phyloP scores from a whole-genome alignment of 2,888 invertebrate species.

The Argyresthia goedartella region DNA sequence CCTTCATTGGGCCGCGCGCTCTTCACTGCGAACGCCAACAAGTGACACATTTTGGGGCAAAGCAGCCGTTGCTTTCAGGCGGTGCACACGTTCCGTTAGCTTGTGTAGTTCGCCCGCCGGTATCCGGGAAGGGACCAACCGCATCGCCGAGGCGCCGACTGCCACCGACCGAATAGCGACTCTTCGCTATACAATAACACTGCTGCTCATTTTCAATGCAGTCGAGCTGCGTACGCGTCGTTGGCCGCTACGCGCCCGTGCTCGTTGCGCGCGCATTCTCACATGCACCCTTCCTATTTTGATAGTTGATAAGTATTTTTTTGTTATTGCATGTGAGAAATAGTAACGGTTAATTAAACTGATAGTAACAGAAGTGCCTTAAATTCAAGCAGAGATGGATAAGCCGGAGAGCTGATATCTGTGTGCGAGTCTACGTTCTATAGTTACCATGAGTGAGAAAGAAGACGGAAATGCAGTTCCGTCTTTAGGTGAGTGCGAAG shows the following conservation, averaged over 20 bases:
- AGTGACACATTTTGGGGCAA: conserved; percentile 50
- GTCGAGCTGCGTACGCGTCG: conserved; percentile 66
- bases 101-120: conserved; percentile 66
- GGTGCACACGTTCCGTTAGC: conserved; percentile 65
- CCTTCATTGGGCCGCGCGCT: conserved; percentile 13
- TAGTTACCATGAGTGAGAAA: conserved; percentile 64
- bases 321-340: conserved; percentile 25
- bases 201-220: conserved; percentile 63
- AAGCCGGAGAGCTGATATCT: conserved; percentile 56
- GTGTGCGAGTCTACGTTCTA: conserved; percentile 46
- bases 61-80: conserved; percentile 64
- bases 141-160: conserved; percentile 23
- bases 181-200: conserved; percentile 8
- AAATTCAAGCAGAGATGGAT: conserved; percentile 45
- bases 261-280: conserved; percentile 32
- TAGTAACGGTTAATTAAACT: conserved; percentile 34
- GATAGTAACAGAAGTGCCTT: conserved; percentile 38
- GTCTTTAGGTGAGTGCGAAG: conserved; percentile 54
- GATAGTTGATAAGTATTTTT: conserved; percentile 41
- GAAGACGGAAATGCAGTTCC: conserved; percentile 69
- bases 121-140: conserved; percentile 67
- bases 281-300: conserved; percentile 47
- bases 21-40: conserved; percentile 22
- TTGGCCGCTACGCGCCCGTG: conserved; percentile 58
- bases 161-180: not conserved